Evolutionary conservation across 2,113 vertebrate species (phyloP).

Genomic region (Anoura caudifer): DNA sequence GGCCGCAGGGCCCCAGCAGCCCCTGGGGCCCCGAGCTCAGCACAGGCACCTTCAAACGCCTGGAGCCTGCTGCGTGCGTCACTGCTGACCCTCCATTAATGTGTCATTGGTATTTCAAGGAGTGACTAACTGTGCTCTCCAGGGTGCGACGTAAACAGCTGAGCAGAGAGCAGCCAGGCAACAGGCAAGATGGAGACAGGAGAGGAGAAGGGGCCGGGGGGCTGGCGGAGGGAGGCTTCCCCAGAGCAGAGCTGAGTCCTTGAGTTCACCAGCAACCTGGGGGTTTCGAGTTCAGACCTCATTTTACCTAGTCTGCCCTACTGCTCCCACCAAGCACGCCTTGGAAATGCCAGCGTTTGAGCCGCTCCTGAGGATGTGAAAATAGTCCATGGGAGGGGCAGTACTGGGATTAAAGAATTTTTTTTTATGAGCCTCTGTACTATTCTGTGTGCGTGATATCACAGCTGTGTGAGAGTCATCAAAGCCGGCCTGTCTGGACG

Average conservation of each 20-base stretch:
- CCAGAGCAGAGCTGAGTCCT: neutral
- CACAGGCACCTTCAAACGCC: neutral
- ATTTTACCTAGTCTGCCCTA: too few relatives aligned
- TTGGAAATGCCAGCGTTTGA: neutral
- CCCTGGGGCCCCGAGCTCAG: neutral
- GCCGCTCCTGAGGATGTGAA: neutral
- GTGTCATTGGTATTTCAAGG: neutral
- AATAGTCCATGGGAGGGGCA: neutral
- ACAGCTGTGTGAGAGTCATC: neutral
- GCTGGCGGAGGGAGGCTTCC: neutral
- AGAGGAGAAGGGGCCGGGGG: neutral
- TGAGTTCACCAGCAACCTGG: neutral
- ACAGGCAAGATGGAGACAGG: rapidly evolving
- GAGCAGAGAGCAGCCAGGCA: neutral
- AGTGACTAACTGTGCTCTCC: neutral
- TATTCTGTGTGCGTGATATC: rapidly evolving
- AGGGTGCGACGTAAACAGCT: neutral
- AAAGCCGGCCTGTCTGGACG: neutral
- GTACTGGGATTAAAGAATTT: neutral
- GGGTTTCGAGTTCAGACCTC: too few relatives aligned
- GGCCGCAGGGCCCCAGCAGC: neutral
- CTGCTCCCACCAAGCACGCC: neutral
- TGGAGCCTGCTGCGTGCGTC: neutral
- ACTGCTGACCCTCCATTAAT: neutral
- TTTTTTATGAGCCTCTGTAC: neutral